Evolutionary conservation across 2,113 vertebrate genomes (phyloP).

Genomic region (Erpornis zantholeuca): DNA sequence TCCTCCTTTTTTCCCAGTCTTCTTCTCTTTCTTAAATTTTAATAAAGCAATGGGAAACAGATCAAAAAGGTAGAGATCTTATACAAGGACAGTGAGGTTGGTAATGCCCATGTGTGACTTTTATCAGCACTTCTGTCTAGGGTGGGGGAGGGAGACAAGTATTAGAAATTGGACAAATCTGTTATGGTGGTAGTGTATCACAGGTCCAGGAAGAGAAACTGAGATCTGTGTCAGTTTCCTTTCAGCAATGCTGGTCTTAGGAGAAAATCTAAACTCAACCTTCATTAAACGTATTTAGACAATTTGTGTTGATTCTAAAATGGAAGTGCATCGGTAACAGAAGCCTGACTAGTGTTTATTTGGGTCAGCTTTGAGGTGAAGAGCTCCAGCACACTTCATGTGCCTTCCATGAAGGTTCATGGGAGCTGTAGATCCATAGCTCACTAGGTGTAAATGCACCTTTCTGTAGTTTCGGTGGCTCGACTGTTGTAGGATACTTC

Average conservation of each 20-base stretch:
- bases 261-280: background rate
- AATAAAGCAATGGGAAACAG: background rate
- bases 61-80: background rate
- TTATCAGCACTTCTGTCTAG: background rate
- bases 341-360: background rate
- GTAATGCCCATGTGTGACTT: background rate
- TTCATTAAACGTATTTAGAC: background rate
- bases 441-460: background rate
- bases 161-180: background rate
- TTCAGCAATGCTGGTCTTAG: background rate
- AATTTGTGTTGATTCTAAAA: background rate
- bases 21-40: background rate
- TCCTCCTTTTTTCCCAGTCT: background rate
- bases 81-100: background rate
- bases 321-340: background rate
- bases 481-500: background rate
- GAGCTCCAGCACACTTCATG: accelerated
- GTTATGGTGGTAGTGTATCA: too few species aligned
- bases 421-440: too few species aligned
- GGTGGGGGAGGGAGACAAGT: background rate
- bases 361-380: background rate
- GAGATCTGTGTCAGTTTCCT: background rate
- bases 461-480: background rate
- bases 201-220: background rate
- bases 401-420: accelerated